These are phyloP conservation scores for Apamea crenata DNA, from an alignment of 2,888 invertebrate genomes.

Conservation along the genomic window DNA sequence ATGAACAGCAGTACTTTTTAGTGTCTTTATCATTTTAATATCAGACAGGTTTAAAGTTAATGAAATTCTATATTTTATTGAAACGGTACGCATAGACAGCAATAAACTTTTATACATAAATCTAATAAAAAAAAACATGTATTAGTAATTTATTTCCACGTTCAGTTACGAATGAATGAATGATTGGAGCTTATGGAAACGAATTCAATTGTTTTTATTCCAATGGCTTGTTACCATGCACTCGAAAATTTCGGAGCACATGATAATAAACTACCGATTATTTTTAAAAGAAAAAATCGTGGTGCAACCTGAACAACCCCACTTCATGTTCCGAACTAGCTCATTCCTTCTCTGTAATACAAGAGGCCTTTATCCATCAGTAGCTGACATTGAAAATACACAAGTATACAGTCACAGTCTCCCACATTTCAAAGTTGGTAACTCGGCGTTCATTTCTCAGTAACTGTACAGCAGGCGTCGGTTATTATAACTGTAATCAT, in stretches of 20 bases:
- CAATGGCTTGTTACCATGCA: too few relatives aligned
- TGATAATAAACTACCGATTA: rapidly evolving
- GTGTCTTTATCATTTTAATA: not conserved
- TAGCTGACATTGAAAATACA: not conserved
- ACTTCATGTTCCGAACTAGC: not conserved
- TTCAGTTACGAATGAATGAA: too few relatives aligned
- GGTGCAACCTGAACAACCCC: not conserved
- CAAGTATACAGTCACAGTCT: conserved; percentile 5
- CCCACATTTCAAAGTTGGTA: conserved; percentile 28
- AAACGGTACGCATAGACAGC: not conserved
- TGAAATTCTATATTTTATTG: not conserved
- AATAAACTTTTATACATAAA: not conserved
- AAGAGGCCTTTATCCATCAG: not conserved
- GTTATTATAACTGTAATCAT: conserved; percentile 68
- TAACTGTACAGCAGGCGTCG: conserved; percentile 64
- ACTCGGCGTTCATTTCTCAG: conserved; percentile 44
- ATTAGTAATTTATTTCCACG: too few relatives aligned
- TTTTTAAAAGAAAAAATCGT: too few relatives aligned
- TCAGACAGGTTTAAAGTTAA: not conserved
- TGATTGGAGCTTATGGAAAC: not conserved
- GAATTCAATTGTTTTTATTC: not conserved
- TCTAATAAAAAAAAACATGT: too few relatives aligned
- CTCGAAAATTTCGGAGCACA: too few relatives aligned
- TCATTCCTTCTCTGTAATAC: not conserved
- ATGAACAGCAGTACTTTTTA: not conserved